Base-by-base conservation (phyloP, 2,113 vertebrate species). In the Clinocottus analis region DNA sequence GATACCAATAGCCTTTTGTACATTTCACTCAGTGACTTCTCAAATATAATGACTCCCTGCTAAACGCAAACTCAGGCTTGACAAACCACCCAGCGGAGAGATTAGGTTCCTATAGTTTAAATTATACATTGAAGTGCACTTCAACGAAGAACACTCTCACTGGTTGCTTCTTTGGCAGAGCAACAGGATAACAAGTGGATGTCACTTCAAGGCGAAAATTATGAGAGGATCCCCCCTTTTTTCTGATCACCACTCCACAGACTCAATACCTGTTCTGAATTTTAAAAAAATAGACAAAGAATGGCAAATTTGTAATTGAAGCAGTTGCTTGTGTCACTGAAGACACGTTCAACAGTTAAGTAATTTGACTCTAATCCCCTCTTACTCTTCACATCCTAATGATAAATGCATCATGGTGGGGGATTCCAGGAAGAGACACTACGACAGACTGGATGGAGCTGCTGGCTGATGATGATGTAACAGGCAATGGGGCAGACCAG, bases 401-500 rank as follows among this genome's bases (percentile, higher is more conserved):
- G 62, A 68, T 64, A 61, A 77, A 64, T 56, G 65, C 70, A 81
- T 49, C 39, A 56, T 14, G n/a, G 43, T 68, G 72, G 69, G 83
- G 77, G 66, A 83, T 88, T 79, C 85, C 75, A 31, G 65, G 35
- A 69, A 75, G 59, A 55, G 47, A n/a, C 69, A 31, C 25, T 23
- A 33, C 80, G 81, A 59, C 31, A 64, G 12, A 29, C 37, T 35
- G 62, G 23, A 43, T 35, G 62, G 23, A 43, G 56, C 85, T 56
- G 43, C 79, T 75, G 47, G 55, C 67, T 85, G 67, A 78, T 92
- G 67, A 78, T 92, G 75, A 92, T 76, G 71, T 81, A 86, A 90
- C 79, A 81, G 69, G 79, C 49, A 77, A 47, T 56, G 66, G 33
- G 7, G 13, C 72, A 86, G 74, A 72, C 47, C 27, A 78, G 66